These are phyloP conservation scores for Sarcophaga bullata DNA, from an alignment of 1,140 invertebrate genomes.

Conservation along the genomic window DNA sequence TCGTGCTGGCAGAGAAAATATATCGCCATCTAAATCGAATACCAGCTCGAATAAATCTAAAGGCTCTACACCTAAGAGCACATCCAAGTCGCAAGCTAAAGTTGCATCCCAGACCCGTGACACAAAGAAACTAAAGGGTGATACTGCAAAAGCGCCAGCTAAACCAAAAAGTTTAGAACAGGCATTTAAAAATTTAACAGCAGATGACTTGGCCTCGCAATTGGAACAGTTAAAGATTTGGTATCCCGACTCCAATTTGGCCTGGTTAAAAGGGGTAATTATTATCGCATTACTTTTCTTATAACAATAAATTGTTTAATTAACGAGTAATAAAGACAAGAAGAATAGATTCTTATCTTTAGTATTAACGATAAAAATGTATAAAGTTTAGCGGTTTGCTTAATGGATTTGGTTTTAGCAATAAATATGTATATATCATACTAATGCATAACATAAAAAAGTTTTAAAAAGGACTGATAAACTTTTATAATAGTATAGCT, in stretches of 20 bases:
- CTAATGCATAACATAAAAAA: no score
- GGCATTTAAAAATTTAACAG: constrained; percentile 66
- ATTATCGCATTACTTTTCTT: constrained; percentile 17
- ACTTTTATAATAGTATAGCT: no score
- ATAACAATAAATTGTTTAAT: background rate
- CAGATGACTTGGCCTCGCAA: constrained; percentile 55
- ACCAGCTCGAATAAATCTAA: constrained; percentile 60
- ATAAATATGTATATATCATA: no score
- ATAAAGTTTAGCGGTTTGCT: no score
- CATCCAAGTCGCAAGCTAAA: constrained; percentile 50
- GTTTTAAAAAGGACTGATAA: no score
- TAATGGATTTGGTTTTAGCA: no score
- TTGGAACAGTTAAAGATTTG: constrained; percentile 55
- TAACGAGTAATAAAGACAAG: background rate
- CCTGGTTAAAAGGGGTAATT: constrained; percentile 59
- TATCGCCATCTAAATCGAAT: constrained; percentile 42
- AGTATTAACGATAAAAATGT: no score
- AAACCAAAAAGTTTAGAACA: constrained; percentile 75
- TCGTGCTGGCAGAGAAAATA: constrained; percentile 43
- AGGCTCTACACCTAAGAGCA: constrained; percentile 67
- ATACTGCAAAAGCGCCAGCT: constrained; percentile 68
- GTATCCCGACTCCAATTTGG: constrained; percentile 56
- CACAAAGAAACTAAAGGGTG: constrained; percentile 44
- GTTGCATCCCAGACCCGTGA: constrained; percentile 38
- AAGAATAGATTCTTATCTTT: no score